A percentile compares a stretch with the other conserved stretches of the same genome.
Conservation (phyloP, 2,797 vertebrate genomes). For the Centropyge bicolor region DNA sequence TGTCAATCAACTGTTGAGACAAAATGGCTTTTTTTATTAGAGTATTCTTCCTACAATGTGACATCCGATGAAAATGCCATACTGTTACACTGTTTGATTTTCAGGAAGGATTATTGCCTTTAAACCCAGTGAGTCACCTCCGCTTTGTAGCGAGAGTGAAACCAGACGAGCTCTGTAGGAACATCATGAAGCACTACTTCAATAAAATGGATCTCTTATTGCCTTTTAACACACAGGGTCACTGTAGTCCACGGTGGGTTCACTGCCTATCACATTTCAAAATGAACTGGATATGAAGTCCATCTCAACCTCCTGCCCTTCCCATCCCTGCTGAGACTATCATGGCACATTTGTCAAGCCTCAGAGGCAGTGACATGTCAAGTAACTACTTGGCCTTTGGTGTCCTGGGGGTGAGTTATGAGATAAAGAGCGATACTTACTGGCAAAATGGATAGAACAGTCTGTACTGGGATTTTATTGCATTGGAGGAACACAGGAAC, state of each 20-base stretch:
- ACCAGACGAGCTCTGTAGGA: slow-evolving; percentile 45
- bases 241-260: slow-evolving; percentile 57
- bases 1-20: slow-evolving; percentile 64
- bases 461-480: slow-evolving; percentile 39
- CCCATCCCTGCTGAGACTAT: slow-evolving; percentile 61
- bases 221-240: slow-evolving; percentile 71
- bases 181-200: slow-evolving; percentile 63
- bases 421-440: slow-evolving; percentile 71
- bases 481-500: slow-evolving; percentile 22
- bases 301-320: slow-evolving; percentile 65
- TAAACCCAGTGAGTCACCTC: slow-evolving; percentile 37
- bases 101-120: slow-evolving; percentile 58
- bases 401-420: slow-evolving; percentile 75
- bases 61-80: slow-evolving; percentile 56
- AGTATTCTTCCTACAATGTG: slow-evolving; percentile 47
- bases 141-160: slow-evolving; percentile 38
- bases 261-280: slow-evolving; percentile 75
- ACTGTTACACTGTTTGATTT: slow-evolving; percentile 69
- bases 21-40: slow-evolving; percentile 49
- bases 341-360: slow-evolving; percentile 73
- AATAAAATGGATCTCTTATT: slow-evolving; percentile 73
- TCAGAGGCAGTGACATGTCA: slow-evolving; percentile 67
- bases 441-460: slow-evolving; percentile 42
- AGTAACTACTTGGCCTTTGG: slow-evolving; percentile 74
- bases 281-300: slow-evolving; percentile 79